phyloP scores from a whole-genome alignment of 2,113 vertebrate genomes.

The Corythaixoides concolor region DNA sequence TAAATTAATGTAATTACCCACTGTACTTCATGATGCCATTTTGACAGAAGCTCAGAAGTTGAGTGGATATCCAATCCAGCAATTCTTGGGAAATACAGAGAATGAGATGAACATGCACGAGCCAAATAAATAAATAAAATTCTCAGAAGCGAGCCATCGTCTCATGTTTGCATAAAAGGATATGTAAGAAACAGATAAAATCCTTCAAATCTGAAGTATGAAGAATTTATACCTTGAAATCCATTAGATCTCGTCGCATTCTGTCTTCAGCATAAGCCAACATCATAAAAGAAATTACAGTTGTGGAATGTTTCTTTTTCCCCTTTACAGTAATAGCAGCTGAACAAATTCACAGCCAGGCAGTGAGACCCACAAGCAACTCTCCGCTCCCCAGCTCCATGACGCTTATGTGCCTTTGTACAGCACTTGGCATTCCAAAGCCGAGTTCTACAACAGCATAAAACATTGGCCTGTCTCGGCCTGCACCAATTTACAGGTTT shows the following conservation, averaged over 20 bases:
- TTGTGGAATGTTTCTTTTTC: background rate
- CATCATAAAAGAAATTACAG: background rate
- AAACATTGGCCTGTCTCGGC: background rate
- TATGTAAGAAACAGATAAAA: background rate
- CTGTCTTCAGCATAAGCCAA: background rate
- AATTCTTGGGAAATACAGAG: background rate
- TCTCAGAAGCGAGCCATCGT: background rate
- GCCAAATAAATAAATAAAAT: background rate
- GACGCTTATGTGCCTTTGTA: background rate
- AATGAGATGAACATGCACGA: background rate
- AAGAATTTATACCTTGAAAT: background rate
- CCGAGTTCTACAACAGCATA: rapidly evolving
- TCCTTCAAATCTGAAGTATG: background rate
- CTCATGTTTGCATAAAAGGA: background rate
- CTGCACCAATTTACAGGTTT: background rate
- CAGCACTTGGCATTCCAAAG: background rate
- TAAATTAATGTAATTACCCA: background rate
- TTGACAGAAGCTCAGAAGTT: background rate
- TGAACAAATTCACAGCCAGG: rapidly evolving
- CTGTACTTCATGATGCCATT: background rate
- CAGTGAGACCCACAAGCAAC: background rate
- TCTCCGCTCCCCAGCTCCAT: background rate
- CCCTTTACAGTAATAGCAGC: background rate
- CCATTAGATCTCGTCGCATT: background rate
- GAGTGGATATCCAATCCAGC: background rate